Evolutionary conservation across 2,113 vertebrate species (phyloP), one percentile per base, ranked within the genome.

Genomic region (Oriolus oriolus): DNA sequence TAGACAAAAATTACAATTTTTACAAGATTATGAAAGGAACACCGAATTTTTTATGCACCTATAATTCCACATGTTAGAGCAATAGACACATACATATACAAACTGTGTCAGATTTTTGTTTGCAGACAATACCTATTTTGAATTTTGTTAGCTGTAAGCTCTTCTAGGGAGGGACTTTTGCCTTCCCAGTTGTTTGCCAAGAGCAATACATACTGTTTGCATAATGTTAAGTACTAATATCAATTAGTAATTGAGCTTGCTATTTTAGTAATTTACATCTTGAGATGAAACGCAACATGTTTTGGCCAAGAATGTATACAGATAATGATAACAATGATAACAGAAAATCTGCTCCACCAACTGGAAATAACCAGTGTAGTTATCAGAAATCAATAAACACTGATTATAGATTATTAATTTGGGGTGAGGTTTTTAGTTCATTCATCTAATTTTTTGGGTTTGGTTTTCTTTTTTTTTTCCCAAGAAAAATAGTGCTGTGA

Each of bases 201-300:
- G 19, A 74, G 39, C 31, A 41, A 70, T n/a, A 14, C 7, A 81
- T 49, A 22, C 26, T 84, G 28, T 87, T 93, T 90, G 63, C 31
- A 61, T 57, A 52, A 77, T 8, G 41, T 57, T 90, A 89, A 92
- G 76, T 90, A 86, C 66, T 44, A 89, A 42, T 69, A 68, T 41
- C 76, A 79, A 79, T 63, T 84, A 84, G 39, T 41, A 81, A 87
- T 49, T 65, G n/a, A 84, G 12, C 11, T 50, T 66, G 20, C 9
- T 76, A 60, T 77, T 83, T 84, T 30, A 70, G 53, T 61, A 84
- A 90, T 94, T 82, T 53, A 59, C 42, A 87, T 42, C 31, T 75
- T 65, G 70, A 60, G 31, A 84, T 57, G 39, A 78, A 88, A 81
- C 16, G 49, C 18, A 85, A 39, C 17, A 63, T 15, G 11, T 24